These are phyloP conservation scores for Meleagris gallopavo DNA, from an alignment of 2,113 vertebrate genomes.

Conservation along the genomic window DNA sequence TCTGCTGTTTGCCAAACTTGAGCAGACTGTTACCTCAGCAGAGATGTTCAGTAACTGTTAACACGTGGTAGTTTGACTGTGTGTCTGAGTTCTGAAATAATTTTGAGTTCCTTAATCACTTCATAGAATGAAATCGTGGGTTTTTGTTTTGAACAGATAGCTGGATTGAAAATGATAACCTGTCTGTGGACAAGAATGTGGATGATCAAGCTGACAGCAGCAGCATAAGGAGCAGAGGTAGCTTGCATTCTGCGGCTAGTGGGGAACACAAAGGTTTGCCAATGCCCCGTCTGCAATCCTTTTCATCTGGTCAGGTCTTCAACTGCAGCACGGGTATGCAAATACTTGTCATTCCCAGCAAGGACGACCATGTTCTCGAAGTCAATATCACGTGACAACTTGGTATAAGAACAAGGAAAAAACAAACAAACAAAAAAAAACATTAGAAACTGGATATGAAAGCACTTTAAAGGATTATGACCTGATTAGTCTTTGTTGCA, in stretches of 20 bases:
- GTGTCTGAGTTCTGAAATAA: neutral
- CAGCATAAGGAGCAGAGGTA: slow-evolving; percentile 88
- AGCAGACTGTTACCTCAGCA: neutral
- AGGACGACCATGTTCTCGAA: slow-evolving; percentile 94
- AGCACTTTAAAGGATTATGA: slow-evolving; percentile 70
- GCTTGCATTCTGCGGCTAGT: slow-evolving; percentile 79
- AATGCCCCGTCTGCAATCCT: slow-evolving; percentile 93
- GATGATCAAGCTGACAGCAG: slow-evolving; percentile 90
- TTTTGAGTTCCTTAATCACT: neutral
- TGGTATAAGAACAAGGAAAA: neutral
- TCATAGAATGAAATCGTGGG: neutral
- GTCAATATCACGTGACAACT: slow-evolving; percentile 92
- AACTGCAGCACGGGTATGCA: slow-evolving; percentile 87
- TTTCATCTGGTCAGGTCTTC: slow-evolving; percentile 91
- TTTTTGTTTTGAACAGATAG: slow-evolving; percentile 81
- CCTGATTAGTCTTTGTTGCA: slow-evolving; percentile 47
- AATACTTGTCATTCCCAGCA: slow-evolving; percentile 91
- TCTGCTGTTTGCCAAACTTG: neutral
- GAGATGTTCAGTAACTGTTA: neutral
- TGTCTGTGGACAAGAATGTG: slow-evolving; percentile 90
- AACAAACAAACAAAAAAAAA: neutral
- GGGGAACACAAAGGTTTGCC: slow-evolving; percentile 87
- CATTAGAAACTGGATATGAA: slow-evolving; percentile 55
- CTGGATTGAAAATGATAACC: slow-evolving; percentile 93
- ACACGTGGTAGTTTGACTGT: neutral